Conservation (phyloP, 2,888 invertebrate species). For the Volucella bombylans region DNA sequence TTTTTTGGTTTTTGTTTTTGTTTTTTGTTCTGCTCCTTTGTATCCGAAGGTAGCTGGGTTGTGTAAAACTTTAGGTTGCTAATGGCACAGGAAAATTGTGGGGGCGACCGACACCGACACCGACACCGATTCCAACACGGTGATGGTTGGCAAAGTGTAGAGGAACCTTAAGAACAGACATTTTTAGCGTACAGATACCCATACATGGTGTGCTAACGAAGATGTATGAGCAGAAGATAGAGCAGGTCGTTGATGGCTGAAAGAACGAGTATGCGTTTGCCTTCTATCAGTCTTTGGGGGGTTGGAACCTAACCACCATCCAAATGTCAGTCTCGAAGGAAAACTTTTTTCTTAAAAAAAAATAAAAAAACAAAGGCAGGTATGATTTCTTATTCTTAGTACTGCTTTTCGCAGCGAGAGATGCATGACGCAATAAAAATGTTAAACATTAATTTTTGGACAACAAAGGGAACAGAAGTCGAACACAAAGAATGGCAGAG, state of each 20-base stretch:
- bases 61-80: constrained; percentile 54
- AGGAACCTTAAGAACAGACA: constrained; percentile 52
- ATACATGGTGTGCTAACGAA: constrained; percentile 42
- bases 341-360: constrained; percentile 49
- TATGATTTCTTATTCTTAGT: constrained; percentile 51
- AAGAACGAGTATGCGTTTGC: constrained; percentile 23
- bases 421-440: constrained; percentile 74
- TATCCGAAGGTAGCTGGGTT: constrained; percentile 24
- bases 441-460: constrained; percentile 71
- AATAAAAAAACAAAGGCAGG: constrained; percentile 33
- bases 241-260: constrained; percentile 23
- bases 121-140: too few relatives aligned
- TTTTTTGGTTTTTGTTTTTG: neutral
- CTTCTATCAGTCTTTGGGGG: neutral
- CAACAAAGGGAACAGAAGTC: constrained; percentile 67
- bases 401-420: constrained; percentile 28
- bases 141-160: neutral
- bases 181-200: constrained; percentile 45
- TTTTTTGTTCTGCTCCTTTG: constrained; percentile 44
- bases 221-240: constrained; percentile 39
- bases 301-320: neutral
- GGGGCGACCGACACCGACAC: neutral
- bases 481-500: constrained; percentile 28
- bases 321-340: constrained; percentile 19
- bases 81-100: constrained; percentile 61